phyloP scores from a whole-genome alignment of 2,113 vertebrate genomes.

The Nibea albiflora region DNA sequence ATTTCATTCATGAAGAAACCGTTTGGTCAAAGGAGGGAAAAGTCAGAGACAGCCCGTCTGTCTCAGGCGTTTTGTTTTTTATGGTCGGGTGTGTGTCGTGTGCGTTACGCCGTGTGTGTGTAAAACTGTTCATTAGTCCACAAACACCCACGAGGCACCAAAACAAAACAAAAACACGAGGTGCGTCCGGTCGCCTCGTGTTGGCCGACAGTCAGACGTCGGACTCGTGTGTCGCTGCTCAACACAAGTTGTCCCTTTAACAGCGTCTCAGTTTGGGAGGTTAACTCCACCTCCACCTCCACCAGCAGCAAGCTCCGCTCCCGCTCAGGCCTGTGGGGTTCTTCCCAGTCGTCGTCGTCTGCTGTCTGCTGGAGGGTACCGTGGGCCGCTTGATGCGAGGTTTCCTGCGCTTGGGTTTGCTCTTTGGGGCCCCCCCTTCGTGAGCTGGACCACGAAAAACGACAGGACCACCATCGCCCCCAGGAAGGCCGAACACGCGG shows the following conservation, averaged over 20 bases:
- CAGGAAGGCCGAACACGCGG: constrained; percentile 96
- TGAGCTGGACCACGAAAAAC: constrained; percentile 98
- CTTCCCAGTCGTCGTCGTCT: constrained; percentile 83
- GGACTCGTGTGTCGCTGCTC: not conserved
- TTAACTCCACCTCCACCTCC: not conserved
- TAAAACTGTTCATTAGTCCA: constrained; percentile 72
- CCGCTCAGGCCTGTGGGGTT: constrained; percentile 91
- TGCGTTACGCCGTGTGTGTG: constrained; percentile 41
- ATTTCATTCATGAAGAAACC: constrained; percentile 55
- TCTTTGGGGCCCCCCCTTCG: constrained; percentile 95
- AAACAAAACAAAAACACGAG: constrained; percentile 26
- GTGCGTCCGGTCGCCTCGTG: not conserved
- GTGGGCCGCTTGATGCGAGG: constrained; percentile 94
- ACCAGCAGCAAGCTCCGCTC: constrained; percentile 2
- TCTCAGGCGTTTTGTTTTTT: constrained; percentile 36
- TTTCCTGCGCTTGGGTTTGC: constrained; percentile 96
- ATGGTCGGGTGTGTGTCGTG: constrained; percentile 23
- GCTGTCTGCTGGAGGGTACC: constrained; percentile 88
- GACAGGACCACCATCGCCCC: constrained; percentile 99
- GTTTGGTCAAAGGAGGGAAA: constrained; percentile 74
- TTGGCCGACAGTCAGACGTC: constrained; percentile 6
- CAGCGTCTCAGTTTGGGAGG: constrained; percentile 6
- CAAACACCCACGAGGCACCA: constrained; percentile 62
- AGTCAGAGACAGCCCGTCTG: constrained; percentile 35
- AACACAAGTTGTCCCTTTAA: constrained; percentile 27